phyloP scores from a whole-genome alignment of 2,113 vertebrate genomes.

The Stegastes partitus region DNA sequence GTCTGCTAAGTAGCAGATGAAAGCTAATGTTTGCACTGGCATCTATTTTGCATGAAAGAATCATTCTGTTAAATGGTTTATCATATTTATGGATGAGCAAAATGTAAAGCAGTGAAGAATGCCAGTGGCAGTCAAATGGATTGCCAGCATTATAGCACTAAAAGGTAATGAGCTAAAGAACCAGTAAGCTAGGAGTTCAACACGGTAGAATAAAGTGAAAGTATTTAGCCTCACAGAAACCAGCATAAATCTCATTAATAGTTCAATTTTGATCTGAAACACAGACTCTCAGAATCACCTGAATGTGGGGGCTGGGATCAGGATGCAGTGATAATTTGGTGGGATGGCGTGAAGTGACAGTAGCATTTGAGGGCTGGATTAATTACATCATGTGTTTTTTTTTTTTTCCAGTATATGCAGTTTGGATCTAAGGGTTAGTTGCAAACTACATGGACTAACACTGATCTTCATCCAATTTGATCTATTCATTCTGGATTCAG shows the following conservation, averaged over 20 bases:
- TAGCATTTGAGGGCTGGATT: too few relatives aligned
- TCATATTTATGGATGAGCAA: constrained; percentile 56
- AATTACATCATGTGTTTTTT: neutral
- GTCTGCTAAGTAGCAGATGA: constrained; percentile 61
- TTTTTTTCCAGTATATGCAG: constrained; percentile 6
- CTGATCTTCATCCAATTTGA: neutral
- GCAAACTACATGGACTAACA: neutral
- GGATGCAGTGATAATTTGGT: too few relatives aligned
- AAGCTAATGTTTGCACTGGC: constrained; percentile 71
- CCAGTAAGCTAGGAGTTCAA: neutral
- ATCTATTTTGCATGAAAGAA: constrained; percentile 72
- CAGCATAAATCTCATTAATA: neutral
- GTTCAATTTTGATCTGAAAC: constrained; percentile 9
- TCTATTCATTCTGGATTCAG: constrained; percentile 37
- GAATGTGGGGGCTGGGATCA: too few relatives aligned
- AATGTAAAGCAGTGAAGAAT: constrained; percentile 64
- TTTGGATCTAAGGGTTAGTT: neutral
- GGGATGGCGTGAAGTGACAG: too few relatives aligned
- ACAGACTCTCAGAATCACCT: too few relatives aligned
- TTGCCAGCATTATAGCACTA: constrained; percentile 9
- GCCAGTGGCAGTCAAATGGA: constrained; percentile 53
- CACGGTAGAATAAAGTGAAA: neutral
- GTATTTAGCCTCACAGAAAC: neutral
- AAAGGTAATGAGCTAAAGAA: constrained; percentile 27
- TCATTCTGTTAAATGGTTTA: constrained; percentile 61